Evolutionary conservation across 2,113 vertebrate genomes (phyloP).

Genomic region (Falcunculus frontatus): DNA sequence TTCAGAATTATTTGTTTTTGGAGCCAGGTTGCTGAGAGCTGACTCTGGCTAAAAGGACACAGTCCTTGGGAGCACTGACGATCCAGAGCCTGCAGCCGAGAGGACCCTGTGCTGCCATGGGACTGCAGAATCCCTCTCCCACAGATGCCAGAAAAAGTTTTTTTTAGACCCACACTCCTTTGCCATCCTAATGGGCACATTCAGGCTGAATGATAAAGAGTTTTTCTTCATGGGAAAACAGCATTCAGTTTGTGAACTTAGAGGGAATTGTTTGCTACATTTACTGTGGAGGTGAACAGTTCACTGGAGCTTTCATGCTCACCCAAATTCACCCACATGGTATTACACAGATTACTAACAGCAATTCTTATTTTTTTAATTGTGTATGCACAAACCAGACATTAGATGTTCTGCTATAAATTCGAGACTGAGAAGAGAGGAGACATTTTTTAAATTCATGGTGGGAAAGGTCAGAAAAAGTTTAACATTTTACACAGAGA

Average conservation of each 20-base stretch:
- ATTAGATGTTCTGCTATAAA: neutral
- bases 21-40: neutral
- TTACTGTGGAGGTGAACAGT: conserved; percentile 65
- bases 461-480: conserved; percentile 42
- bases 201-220: conserved; percentile 52
- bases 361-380: conserved; percentile 42
- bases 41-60: neutral
- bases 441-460: conserved; percentile 35
- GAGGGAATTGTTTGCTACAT: conserved; percentile 53
- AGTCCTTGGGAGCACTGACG: neutral
- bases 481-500: neutral
- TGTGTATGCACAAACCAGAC: neutral
- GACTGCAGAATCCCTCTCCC: neutral
- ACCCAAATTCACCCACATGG: conserved; percentile 55
- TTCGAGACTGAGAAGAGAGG: neutral
- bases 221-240: conserved; percentile 63
- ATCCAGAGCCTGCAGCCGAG: neutral
- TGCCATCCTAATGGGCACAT: conserved; percentile 46
- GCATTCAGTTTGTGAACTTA: conserved; percentile 48
- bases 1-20: neutral
- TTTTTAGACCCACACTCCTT: neutral
- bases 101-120: neutral
- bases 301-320: conserved; percentile 61
- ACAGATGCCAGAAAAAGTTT: conserved; percentile 18
- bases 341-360: conserved; percentile 44